These are phyloP conservation scores for Climacteris rufus DNA, from an alignment of 2,113 vertebrate genomes.

Conservation along the genomic window DNA sequence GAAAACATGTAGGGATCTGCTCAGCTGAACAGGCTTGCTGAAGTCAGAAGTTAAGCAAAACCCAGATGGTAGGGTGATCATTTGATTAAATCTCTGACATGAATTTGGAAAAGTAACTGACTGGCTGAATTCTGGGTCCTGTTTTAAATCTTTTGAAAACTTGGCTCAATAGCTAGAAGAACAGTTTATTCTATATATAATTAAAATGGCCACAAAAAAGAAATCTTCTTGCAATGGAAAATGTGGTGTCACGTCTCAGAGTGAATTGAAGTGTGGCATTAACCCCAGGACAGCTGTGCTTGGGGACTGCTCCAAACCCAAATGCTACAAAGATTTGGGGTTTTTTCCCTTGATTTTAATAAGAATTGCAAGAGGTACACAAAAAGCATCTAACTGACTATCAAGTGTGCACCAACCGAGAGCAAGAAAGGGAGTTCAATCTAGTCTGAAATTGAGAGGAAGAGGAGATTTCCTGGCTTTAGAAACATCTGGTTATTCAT, in stretches of 20 bases:
- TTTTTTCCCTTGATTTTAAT: background rate
- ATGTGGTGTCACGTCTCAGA: background rate
- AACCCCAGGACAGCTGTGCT: background rate
- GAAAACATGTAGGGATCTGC: background rate
- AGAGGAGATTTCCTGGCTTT: background rate
- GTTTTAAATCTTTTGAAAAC: background rate
- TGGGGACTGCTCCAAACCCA: background rate
- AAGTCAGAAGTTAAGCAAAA: background rate
- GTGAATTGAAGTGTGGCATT: background rate
- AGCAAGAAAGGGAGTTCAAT: background rate
- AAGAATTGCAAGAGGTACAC: background rate
- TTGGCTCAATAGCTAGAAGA: background rate
- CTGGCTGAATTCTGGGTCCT: background rate
- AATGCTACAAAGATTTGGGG: background rate
- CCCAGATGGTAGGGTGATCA: background rate
- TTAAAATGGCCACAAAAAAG: background rate
- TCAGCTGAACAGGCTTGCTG: background rate
- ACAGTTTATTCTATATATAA: background rate
- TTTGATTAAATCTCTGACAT: background rate
- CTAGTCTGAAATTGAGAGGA: background rate
- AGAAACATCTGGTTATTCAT: background rate
- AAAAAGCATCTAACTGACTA: background rate
- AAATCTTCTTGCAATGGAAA: slow-evolving; percentile 1
- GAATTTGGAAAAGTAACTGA: background rate
- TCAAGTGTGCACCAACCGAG: background rate